Evolutionary conservation across 2,113 vertebrate species (phyloP).

Genomic region (Heptranchias perlo): DNA sequence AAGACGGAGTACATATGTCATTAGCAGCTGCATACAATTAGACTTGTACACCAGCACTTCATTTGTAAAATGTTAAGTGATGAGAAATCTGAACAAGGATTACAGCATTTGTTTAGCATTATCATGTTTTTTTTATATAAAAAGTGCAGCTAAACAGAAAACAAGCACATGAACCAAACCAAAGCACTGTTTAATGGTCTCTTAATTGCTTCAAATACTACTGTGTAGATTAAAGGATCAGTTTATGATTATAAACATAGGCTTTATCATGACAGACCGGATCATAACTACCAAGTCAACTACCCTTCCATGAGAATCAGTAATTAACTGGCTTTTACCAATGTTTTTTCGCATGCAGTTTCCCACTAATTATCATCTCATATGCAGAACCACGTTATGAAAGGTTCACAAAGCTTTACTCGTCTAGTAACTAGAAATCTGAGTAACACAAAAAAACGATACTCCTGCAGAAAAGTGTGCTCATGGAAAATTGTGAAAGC

Average conservation of each 20-base stretch:
- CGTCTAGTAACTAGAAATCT: neutral
- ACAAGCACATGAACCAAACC: neutral
- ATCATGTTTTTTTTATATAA: neutral
- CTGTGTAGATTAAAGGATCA: conserved; percentile 26
- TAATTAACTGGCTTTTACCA: conserved; percentile 26
- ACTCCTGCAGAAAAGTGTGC: neutral
- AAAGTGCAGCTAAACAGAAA: conserved; percentile 29
- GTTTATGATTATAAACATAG: conserved; percentile 35
- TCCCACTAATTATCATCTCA: conserved; percentile 18
- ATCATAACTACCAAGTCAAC: conserved; percentile 1
- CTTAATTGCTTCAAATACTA: conserved; percentile 29
- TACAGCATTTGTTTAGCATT: conserved; percentile 1
- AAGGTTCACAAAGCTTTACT: neutral
- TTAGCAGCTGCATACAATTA: conserved; percentile 28
- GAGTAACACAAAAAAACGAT: neutral
- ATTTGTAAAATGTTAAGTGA: conserved; percentile 24
- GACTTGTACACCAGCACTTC: conserved; percentile 11
- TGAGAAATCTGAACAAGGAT: neutral
- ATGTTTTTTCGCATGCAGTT: neutral
- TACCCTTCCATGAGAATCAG: neutral
- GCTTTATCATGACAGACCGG: conserved; percentile 7
- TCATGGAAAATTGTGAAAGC: neutral
- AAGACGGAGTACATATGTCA: neutral
- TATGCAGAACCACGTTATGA: neutral
- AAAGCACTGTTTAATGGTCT: conserved; percentile 24